Percentiles rank a stretch among this genome's conserved stretches.
These are phyloP conservation scores for Cydia pomonella DNA, from an alignment of 1,140 invertebrate species.

Conservation along the genomic window DNA sequence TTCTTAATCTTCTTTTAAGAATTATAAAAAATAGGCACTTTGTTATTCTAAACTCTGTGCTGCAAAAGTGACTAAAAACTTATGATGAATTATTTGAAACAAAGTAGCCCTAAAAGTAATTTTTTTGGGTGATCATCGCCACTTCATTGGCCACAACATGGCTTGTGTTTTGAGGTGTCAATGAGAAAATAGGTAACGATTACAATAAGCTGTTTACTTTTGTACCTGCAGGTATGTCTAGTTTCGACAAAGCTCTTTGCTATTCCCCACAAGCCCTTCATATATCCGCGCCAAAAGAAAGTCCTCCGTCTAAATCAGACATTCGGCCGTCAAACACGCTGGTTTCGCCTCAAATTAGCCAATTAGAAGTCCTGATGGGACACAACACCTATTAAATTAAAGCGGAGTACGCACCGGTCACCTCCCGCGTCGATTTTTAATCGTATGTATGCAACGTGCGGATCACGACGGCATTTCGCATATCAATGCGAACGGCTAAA, in stretches of 20 bases:
- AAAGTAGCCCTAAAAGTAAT: too few relatives aligned
- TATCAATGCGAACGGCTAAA: constrained; percentile 70
- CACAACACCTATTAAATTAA: constrained; percentile 78
- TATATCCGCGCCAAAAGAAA: constrained; percentile 76
- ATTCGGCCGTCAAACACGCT: constrained; percentile 71
- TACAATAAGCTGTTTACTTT: not conserved
- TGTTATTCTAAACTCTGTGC: too few relatives aligned
- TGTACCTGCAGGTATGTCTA: not conserved
- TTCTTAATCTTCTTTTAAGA: too few relatives aligned
- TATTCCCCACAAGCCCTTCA: constrained; percentile 61
- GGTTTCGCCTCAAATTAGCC: constrained; percentile 80
- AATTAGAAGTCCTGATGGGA: constrained; percentile 73
- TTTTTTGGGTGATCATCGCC: too few relatives aligned
- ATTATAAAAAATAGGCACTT: too few relatives aligned
- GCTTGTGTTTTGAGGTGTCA: too few relatives aligned
- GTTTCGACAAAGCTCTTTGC: constrained; percentile 49
- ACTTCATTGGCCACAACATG: too few relatives aligned
- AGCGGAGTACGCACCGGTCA: constrained; percentile 67
- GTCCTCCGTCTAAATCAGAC: constrained; percentile 75
- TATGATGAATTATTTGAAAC: too few relatives aligned
- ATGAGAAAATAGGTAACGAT: too few relatives aligned
- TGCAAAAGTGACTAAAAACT: too few relatives aligned
- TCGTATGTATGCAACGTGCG: constrained; percentile 77
- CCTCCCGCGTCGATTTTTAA: constrained; percentile 78
- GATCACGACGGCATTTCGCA: constrained; percentile 70